These are phyloP conservation scores for Malacoctenus gilli DNA, from an alignment of 2,797 vertebrate species.

Conservation along the genomic window DNA sequence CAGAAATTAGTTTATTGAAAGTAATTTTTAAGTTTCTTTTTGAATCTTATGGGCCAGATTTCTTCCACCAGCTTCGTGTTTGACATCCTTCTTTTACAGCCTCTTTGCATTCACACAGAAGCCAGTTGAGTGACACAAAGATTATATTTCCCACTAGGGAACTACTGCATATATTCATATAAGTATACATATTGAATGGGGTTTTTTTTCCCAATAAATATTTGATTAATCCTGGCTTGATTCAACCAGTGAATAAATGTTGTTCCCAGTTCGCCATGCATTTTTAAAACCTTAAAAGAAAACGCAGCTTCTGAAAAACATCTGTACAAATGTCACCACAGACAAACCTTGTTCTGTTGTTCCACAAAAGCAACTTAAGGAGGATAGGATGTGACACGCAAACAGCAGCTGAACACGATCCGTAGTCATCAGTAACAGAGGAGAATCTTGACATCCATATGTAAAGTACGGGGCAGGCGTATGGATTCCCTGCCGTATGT, in stretches of 20 bases:
- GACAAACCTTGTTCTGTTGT: not conserved
- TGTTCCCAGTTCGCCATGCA: not conserved
- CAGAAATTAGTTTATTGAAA: no score
- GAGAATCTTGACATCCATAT: constrained; percentile 14
- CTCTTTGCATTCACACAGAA: not conserved
- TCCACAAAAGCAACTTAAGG: not conserved
- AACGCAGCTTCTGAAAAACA: not conserved
- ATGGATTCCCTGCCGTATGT: constrained; percentile 36
- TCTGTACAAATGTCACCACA: not conserved
- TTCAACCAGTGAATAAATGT: not conserved
- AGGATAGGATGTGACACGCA: not conserved
- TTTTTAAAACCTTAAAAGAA: not conserved
- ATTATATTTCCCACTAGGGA: not conserved
- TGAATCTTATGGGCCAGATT: no score
- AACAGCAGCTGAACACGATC: not conserved
- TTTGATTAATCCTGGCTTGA: not conserved
- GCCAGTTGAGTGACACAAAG: not conserved
- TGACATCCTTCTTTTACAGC: no score
- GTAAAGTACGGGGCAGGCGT: not conserved
- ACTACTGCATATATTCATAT: not conserved
- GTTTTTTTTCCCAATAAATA: not conserved
- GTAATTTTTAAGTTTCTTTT: no score
- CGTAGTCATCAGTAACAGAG: constrained; percentile 8
- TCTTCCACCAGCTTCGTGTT: no score
- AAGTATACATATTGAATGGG: not conserved